These are phyloP conservation scores for Diorhabda sublineata DNA, from an alignment of 1,140 invertebrate genomes.

Conservation along the genomic window DNA sequence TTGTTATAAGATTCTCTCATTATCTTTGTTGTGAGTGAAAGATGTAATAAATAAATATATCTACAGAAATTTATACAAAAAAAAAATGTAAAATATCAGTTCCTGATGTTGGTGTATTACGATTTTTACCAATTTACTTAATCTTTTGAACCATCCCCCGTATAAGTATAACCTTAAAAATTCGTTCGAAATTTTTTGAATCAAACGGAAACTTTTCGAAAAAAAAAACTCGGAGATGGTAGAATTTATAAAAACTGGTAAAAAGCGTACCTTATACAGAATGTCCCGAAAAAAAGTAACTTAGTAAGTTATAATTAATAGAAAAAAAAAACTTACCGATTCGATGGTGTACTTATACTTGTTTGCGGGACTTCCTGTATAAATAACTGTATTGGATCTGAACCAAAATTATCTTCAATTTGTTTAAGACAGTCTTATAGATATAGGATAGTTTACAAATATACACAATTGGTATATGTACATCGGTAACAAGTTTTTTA, in stretches of 20 bases:
- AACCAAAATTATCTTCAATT: conserved; percentile 20
- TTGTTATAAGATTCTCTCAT: conserved; percentile 36
- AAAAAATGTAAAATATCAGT: conserved; percentile 39
- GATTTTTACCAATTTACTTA: conserved; percentile 24
- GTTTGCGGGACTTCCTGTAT: background rate
- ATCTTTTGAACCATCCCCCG: background rate
- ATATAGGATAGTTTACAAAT: conserved; percentile 40
- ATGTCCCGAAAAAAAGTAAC: too few relatives aligned
- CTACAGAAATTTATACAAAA: conserved; percentile 47
- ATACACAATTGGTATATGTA: conserved; percentile 35
- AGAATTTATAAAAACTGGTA: too few relatives aligned
- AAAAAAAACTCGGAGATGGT: too few relatives aligned
- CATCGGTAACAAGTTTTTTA: conserved; percentile 32
- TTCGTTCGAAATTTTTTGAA: too few relatives aligned
- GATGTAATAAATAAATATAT: conserved; percentile 48
- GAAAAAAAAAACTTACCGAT: too few relatives aligned
- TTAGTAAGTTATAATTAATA: too few relatives aligned
- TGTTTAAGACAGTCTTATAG: conserved; percentile 42
- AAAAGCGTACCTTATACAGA: too few relatives aligned
- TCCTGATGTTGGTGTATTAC: conserved; percentile 37
- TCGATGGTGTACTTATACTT: too few relatives aligned
- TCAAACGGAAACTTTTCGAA: too few relatives aligned
- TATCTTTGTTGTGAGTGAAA: conserved; percentile 47
- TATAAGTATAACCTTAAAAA: background rate
- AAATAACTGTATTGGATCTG: conserved; percentile 18